Evolutionary conservation across 2,113 vertebrate genomes (phyloP).

Genomic region (Aphyosemion australe): DNA sequence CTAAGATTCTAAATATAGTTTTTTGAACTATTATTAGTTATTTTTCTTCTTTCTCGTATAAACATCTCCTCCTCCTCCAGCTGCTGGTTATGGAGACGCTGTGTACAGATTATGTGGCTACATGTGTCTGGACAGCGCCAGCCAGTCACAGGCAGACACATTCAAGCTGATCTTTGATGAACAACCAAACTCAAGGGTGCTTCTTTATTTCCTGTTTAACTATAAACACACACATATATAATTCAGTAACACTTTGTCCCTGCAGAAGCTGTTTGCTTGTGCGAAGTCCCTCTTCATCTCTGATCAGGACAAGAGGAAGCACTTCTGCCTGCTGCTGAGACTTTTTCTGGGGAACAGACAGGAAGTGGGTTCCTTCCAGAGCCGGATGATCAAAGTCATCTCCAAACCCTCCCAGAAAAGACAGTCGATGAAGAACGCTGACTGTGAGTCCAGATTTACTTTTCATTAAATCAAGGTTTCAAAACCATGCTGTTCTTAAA

Average conservation of each 20-base stretch:
- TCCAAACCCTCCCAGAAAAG: slow-evolving; percentile 98
- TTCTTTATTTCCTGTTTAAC: too few relatives aligned
- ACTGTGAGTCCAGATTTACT: slow-evolving; percentile 80
- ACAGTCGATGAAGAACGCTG: slow-evolving; percentile 95
- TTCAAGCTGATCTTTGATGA: slow-evolving; percentile 91
- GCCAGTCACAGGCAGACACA: slow-evolving; percentile 81
- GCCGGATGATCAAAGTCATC: slow-evolving; percentile 95
- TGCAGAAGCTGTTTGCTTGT: slow-evolving; percentile 85
- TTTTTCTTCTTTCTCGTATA: background rate
- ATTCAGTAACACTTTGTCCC: background rate
- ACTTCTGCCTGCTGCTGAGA: slow-evolving; percentile 88
- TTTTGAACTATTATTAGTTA: background rate
- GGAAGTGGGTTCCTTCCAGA: slow-evolving; percentile 92
- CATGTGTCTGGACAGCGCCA: slow-evolving; percentile 90
- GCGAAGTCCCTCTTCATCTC: slow-evolving; percentile 96
- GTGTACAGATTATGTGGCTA: slow-evolving; percentile 83
- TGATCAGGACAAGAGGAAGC: slow-evolving; percentile 93
- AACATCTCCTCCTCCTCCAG: slow-evolving; percentile 45
- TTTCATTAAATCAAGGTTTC: background rate
- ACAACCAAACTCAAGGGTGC: slow-evolving; percentile 83
- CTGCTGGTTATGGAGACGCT: slow-evolving; percentile 73
- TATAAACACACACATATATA: background rate
- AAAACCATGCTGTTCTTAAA: background rate
- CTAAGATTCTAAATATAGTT: background rate
- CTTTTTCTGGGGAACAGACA: slow-evolving; percentile 87